phyloP scores from a whole-genome alignment of 37 sponge, comb jelly and placozoan genomes.

The Halisarca cf. caerulea region DNA sequence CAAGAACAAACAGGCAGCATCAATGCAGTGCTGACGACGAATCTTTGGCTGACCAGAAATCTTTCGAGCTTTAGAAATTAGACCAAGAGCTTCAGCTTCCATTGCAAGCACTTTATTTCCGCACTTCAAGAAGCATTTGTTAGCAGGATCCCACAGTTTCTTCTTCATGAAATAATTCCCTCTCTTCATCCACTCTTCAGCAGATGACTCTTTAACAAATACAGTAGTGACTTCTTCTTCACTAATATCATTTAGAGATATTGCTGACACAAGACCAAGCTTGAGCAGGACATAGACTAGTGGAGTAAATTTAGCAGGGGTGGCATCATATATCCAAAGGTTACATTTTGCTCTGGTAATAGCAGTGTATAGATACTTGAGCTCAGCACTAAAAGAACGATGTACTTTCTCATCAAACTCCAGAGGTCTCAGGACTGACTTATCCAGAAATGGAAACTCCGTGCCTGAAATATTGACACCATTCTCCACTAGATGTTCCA shows the following conservation, averaged over 20 bases:
- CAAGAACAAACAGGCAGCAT: conserved; percentile 62
- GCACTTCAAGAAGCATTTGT: conserved; percentile 65
- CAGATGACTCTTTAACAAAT: conserved; percentile 46
- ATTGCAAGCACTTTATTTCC: conserved; percentile 34
- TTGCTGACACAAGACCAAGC: conserved; percentile 39
- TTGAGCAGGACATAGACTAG: conserved; percentile 54
- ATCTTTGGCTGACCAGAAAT: neutral
- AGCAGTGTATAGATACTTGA: conserved; percentile 85
- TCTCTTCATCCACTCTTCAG: conserved; percentile 75
- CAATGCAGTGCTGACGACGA: conserved; percentile 10
- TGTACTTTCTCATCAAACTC: conserved; percentile 57
- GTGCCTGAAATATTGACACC: neutral
- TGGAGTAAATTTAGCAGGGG: conserved; percentile 37
- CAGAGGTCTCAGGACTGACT: conserved; percentile 28
- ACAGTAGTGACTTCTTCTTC: conserved; percentile 32
- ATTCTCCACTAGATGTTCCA: neutral
- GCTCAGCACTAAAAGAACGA: conserved; percentile 65
- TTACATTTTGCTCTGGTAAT: conserved; percentile 73
- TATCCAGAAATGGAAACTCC: conserved; percentile 2
- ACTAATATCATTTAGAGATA: neutral
- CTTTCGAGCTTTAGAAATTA: conserved; percentile 21
- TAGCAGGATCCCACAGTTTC: conserved; percentile 60
- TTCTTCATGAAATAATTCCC: conserved; percentile 72
- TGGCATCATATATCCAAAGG: conserved; percentile 78
- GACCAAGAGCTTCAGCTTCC: conserved; percentile 39